These are phyloP conservation scores for Pseudomugil gertrudae DNA, from an alignment of 2,797 vertebrate genomes.

Conservation along the genomic window DNA sequence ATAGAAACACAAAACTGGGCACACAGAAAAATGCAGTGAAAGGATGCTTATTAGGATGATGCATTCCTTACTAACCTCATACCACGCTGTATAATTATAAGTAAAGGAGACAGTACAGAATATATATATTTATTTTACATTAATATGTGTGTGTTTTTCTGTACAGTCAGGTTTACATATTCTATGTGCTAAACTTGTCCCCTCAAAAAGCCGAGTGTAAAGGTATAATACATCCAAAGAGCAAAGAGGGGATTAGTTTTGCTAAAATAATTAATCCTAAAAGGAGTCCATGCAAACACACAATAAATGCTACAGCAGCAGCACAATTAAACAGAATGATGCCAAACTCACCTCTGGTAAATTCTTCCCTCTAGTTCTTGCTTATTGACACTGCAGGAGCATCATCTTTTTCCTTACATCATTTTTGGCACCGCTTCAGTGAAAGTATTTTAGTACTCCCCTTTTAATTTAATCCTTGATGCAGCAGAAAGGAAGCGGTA, in stretches of 20 bases:
- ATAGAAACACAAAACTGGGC: constrained; percentile 37
- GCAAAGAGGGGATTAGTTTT: too few relatives aligned
- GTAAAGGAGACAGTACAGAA: too few relatives aligned
- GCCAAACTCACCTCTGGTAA: constrained; percentile 64
- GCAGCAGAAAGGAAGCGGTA: constrained; percentile 50
- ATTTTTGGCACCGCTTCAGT: constrained; percentile 33
- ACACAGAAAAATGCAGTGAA: constrained; percentile 4
- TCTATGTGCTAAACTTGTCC: too few relatives aligned
- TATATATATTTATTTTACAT: too few relatives aligned
- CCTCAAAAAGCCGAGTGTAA: too few relatives aligned
- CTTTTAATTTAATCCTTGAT: constrained; percentile 47
- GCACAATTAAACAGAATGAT: neutral
- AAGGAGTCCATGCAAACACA: neutral
- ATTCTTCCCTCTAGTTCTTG: constrained; percentile 42
- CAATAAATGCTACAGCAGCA: constrained; percentile 5
- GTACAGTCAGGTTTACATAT: too few relatives aligned
- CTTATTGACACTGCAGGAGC: constrained; percentile 31
- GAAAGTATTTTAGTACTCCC: constrained; percentile 31
- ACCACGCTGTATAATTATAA: too few relatives aligned
- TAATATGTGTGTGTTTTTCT: too few relatives aligned
- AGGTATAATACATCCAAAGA: neutral
- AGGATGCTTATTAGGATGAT: constrained; percentile 16
- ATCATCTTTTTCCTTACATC: constrained; percentile 33
- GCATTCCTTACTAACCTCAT: neutral
- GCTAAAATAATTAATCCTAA: constrained; percentile 1